Evolutionary conservation across 2,888 invertebrate genomes (phyloP).

Genomic region (Plagiodera versicolora): DNA sequence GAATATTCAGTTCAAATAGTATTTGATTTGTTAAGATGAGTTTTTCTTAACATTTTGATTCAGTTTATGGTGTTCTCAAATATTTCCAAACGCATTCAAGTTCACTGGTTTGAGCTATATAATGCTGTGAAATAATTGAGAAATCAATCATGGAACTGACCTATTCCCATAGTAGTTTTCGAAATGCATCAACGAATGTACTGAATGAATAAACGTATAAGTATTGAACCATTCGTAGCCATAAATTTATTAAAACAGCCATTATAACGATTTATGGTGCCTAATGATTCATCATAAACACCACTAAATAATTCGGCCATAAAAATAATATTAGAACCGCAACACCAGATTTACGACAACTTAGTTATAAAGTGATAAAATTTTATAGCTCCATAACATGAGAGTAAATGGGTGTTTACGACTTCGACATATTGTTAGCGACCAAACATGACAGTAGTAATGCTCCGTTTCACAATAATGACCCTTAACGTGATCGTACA

Average conservation of each 20-base stretch:
- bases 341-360: conserved; percentile 32
- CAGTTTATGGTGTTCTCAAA: too few species aligned
- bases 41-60: too few species aligned
- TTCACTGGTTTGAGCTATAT: too few species aligned
- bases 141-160: neutral
- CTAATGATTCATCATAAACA: conserved; percentile 31
- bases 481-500: neutral
- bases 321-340: conserved; percentile 33
- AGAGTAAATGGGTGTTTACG: conserved; percentile 31
- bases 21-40: too few species aligned
- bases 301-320: conserved; percentile 32
- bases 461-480: neutral
- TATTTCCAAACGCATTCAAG: too few species aligned
- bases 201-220: conserved; percentile 3
- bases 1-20: too few species aligned
- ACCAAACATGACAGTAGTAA: conserved; percentile 9
- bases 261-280: conserved; percentile 26
- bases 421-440: conserved; percentile 19
- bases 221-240: conserved; percentile 35
- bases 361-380: conserved; percentile 37
- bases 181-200: conserved; percentile 8
- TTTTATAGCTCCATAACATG: conserved; percentile 38
- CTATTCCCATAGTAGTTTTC: conserved; percentile 14
- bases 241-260: conserved; percentile 33
- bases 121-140: too few species aligned